Conservation (phyloP, 2,888 invertebrate species). For the Sturmia bella region DNA sequence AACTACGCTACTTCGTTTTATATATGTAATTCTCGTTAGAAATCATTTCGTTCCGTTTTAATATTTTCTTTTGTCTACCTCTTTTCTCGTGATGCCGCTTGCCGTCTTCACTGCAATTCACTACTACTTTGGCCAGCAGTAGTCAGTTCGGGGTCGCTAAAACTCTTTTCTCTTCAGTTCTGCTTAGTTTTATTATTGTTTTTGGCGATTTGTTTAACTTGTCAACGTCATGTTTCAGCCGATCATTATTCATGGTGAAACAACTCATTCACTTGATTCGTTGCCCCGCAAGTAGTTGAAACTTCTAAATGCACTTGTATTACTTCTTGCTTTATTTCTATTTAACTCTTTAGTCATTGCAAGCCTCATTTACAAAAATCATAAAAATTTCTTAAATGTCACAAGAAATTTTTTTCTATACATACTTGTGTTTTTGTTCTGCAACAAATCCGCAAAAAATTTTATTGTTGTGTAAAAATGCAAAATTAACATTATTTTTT, state of each 20-base stretch:
- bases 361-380: constrained; percentile 60
- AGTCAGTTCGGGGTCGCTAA: constrained; percentile 40
- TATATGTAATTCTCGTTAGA: too few species aligned
- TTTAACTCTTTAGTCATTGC: constrained; percentile 14
- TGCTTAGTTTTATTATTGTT: constrained; percentile 6
- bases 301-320: constrained; percentile 7
- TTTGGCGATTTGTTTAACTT: constrained; percentile 40
- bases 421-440: constrained; percentile 21
- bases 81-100: not conserved
- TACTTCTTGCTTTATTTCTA: constrained; percentile 15
- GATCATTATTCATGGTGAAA: constrained; percentile 55
- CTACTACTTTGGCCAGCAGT: not conserved
- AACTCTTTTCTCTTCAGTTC: constrained; percentile 19
- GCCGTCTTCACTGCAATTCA: constrained; percentile 27
- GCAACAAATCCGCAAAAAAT: not conserved
- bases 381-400: constrained; percentile 56
- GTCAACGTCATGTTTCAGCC: constrained; percentile 37
- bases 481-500: constrained; percentile 36
- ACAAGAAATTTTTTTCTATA: constrained; percentile 28
- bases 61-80: not conserved
- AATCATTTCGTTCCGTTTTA: too few species aligned
- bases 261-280: constrained; percentile 56
- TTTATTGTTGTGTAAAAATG: constrained; percentile 46
- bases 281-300: not conserved
- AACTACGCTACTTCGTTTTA: too few species aligned